Evolutionary conservation across 2,888 invertebrate species (phyloP).

Genomic region (Gymnosoma rotundatum): DNA sequence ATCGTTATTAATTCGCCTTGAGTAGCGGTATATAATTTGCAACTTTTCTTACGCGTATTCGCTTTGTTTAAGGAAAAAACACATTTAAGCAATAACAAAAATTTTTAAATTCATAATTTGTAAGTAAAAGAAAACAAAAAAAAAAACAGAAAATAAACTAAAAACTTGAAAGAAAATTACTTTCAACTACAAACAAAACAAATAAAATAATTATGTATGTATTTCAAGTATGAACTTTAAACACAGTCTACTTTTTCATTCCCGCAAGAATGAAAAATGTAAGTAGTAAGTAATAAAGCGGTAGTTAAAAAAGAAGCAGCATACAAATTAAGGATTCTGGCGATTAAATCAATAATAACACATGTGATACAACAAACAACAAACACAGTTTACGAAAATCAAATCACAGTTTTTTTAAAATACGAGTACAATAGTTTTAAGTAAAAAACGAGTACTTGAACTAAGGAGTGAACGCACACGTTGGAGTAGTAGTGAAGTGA

Average conservation of each 20-base stretch:
- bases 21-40: no score
- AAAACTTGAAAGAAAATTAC: no score
- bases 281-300: conserved; percentile 11
- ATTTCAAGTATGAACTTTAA: not conserved
- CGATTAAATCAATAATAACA: not conserved
- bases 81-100: no score
- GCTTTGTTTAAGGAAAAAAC: no score
- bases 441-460: conserved; percentile 19
- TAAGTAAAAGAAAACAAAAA: no score
- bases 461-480: conserved; percentile 20
- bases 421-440: not conserved
- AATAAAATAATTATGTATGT: no score
- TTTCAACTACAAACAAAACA: no score
- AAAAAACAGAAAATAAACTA: no score
- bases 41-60: no score
- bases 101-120: no score
- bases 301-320: conserved; percentile 33
- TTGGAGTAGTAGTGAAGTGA: conserved; percentile 34
- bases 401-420: conserved; percentile 23
- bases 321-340: conserved; percentile 25
- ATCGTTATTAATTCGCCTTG: no score
- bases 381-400: conserved; percentile 25
- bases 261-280: conserved; percentile 13
- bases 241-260: conserved; percentile 5
- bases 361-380: conserved; percentile 33